phyloP scores from a whole-genome alignment of 2,797 vertebrate species.

The Picus viridis region DNA sequence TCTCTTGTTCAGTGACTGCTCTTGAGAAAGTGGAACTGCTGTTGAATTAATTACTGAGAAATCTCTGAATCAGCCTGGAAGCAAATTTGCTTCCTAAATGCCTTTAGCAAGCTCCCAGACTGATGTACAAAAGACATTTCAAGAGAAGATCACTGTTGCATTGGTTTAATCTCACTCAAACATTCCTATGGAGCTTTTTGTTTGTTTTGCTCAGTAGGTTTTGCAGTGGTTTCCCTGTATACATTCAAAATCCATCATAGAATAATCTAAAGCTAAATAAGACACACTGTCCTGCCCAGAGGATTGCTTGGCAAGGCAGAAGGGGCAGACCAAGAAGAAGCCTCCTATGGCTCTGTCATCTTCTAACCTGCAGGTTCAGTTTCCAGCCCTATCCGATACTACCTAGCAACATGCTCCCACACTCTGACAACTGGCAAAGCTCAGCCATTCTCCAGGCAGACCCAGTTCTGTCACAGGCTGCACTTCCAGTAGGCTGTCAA shows the following conservation, averaged over 20 bases:
- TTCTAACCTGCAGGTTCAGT: background rate
- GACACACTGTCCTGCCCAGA: background rate
- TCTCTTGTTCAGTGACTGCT: background rate
- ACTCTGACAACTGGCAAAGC: background rate
- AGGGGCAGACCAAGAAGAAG: background rate
- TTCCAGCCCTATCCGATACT: background rate
- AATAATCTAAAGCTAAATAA: background rate
- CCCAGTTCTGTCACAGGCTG: background rate
- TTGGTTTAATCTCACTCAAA: background rate
- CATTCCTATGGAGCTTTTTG: background rate
- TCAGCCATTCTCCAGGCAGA: background rate
- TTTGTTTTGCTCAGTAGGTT: background rate
- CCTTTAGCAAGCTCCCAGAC: constrained; percentile 1
- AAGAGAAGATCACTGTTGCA: background rate
- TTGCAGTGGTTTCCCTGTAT: background rate
- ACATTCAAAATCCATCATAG: background rate
- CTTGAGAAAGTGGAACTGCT: background rate
- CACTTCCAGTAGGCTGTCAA: background rate
- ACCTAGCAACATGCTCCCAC: background rate
- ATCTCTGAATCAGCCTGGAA: constrained; percentile 34
- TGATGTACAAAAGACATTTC: background rate
- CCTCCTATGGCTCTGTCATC: background rate
- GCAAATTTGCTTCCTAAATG: constrained; percentile 15
- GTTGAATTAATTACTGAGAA: constrained; percentile 20
- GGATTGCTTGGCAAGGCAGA: background rate